A percentile compares a stretch with the other conserved stretches of the same genome.
Evolutionary conservation across 2,797 vertebrate genomes (phyloP).

Genomic region (Rhinatrema bivittatum): DNA sequence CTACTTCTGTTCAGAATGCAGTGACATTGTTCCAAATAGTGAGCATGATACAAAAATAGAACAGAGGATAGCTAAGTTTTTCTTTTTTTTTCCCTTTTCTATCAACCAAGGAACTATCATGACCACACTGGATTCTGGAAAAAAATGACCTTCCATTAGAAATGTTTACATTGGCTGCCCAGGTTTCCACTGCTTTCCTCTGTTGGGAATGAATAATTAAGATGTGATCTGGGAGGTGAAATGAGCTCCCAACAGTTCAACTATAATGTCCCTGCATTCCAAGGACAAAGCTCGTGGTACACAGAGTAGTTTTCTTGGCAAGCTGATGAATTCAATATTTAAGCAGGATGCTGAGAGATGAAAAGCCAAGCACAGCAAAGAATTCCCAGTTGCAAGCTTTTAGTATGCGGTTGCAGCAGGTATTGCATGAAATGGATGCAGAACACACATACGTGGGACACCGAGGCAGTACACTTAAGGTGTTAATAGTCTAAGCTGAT

Average conservation of each 20-base stretch:
- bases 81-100: too few species aligned
- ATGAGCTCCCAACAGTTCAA: slow-evolving; percentile 36
- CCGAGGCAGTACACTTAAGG: slow-evolving; percentile 28
- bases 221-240: slow-evolving; percentile 39
- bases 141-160: slow-evolving; percentile 30
- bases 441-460: slow-evolving; percentile 24
- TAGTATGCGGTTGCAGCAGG: slow-evolving; percentile 10
- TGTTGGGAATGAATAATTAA: slow-evolving; percentile 47
- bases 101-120: slow-evolving; percentile 15
- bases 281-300: slow-evolving; percentile 37
- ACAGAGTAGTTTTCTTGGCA: slow-evolving; percentile 29
- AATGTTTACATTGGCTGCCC: slow-evolving; percentile 38
- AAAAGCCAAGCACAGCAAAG: slow-evolving; percentile 24
- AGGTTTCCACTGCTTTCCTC: slow-evolving; percentile 39
- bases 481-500: slow-evolving; percentile 49
- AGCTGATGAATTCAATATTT: slow-evolving; percentile 28
- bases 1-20: neutral
- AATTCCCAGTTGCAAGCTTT: slow-evolving; percentile 26
- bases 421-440: slow-evolving; percentile 34
- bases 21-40: neutral
- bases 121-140: slow-evolving; percentile 17
- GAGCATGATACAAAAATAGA: neutral
- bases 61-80: neutral
- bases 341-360: slow-evolving; percentile 23
- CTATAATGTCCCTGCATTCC: slow-evolving; percentile 37